These are phyloP conservation scores for Aplidium turbinatum DNA, from an alignment of 23 tunicate genomes.

Conservation along the genomic window DNA sequence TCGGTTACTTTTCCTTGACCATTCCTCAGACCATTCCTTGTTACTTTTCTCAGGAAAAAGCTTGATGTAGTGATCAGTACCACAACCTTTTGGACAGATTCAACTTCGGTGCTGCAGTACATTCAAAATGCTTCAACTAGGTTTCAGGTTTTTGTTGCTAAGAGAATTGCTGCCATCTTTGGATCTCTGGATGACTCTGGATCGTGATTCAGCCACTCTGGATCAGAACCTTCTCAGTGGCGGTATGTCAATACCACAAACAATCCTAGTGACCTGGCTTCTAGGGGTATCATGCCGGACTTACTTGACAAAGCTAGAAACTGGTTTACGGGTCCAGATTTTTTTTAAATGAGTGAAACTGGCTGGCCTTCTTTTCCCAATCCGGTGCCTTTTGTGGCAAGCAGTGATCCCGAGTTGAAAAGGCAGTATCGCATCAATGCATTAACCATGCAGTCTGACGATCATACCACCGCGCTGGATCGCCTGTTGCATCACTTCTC, in stretches of 20 bases:
- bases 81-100: slow-evolving; percentile 27
- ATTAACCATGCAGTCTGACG: no score
- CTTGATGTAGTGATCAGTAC: background rate
- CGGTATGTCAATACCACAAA: slow-evolving; percentile 17
- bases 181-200: no score
- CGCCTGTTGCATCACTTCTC: no score
- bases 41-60: background rate
- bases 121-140: slow-evolving; percentile 10
- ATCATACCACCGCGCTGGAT: no score
- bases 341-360: no score
- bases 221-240: slow-evolving; percentile 14
- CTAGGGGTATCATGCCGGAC: background rate
- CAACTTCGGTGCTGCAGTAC: slow-evolving; percentile 31
- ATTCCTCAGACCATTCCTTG: slow-evolving; percentile 1
- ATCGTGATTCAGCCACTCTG: no score
- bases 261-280: slow-evolving; percentile 10
- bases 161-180: slow-evolving; percentile 26
- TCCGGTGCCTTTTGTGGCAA: no score
- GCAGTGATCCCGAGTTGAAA: no score
- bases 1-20: slow-evolving; percentile 17
- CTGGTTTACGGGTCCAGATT: slow-evolving; percentile 9
- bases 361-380: no score
- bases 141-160: slow-evolving; percentile 25
- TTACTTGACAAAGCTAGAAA: background rate
- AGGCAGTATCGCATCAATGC: no score